These are phyloP conservation scores for Phragmatobia fuliginosa DNA, from an alignment of 2,888 invertebrate species.

Conservation along the genomic window DNA sequence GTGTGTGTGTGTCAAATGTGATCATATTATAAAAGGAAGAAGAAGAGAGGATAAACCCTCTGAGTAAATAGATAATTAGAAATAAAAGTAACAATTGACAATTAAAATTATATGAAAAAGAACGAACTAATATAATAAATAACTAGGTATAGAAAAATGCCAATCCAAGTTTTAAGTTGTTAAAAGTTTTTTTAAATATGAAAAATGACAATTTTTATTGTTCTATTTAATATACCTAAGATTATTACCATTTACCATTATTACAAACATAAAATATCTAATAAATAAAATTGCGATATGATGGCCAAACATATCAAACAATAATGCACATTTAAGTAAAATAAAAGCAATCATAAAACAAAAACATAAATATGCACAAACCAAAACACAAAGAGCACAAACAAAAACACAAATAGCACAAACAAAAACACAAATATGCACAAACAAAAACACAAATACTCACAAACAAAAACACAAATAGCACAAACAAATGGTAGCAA, in stretches of 20 bases:
- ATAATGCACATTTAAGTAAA: neutral
- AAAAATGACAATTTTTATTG: neutral
- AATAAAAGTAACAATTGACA: no score
- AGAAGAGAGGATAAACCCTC: no score
- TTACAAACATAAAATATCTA: neutral
- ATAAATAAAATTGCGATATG: slow-evolving; percentile 25
- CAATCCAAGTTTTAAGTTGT: no score
- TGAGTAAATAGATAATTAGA: no score
- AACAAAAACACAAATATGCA: slow-evolving; percentile 20
- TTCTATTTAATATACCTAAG: neutral
- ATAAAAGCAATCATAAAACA: slow-evolving; percentile 1
- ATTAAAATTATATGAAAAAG: no score
- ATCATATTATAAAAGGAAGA: no score
- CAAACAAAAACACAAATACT: slow-evolving; percentile 10
- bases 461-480: slow-evolving; percentile 24
- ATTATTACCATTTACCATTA: no score
- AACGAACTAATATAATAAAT: no score
- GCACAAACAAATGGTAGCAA: slow-evolving; percentile 34
- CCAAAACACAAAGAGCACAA: slow-evolving; percentile 14
- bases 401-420: slow-evolving; percentile 28
- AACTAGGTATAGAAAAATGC: no score
- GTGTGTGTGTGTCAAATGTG: no score
- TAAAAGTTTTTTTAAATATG: no score
- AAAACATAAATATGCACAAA: slow-evolving; percentile 21
- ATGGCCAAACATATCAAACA: slow-evolving; percentile 4